Conservation (phyloP, 1,140 invertebrate genomes). For the Zaprionus kolodkinae region DNA sequence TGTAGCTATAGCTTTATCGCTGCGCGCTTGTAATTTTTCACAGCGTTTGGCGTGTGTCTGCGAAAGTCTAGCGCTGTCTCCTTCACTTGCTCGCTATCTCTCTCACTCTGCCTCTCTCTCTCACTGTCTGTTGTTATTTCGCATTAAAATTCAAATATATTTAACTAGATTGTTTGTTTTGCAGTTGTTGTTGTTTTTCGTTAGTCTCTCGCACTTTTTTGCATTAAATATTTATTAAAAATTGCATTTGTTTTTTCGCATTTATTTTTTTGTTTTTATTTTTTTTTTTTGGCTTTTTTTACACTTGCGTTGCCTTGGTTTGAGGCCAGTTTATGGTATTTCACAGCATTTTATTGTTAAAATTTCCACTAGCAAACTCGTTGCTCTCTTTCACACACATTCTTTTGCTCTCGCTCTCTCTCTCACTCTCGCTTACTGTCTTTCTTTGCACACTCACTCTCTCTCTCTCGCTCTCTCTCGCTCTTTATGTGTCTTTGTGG, state of each 20-base stretch:
- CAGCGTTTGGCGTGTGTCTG: conserved; percentile 51
- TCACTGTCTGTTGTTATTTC: conserved; percentile 48
- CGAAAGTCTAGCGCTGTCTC: conserved; percentile 71
- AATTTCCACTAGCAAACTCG: conserved; percentile 81
- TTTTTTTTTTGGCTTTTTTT: no score
- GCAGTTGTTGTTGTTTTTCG: conserved; percentile 28
- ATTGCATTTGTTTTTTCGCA: conserved; percentile 23
- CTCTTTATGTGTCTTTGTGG: conserved; percentile 9
- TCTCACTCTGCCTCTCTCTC: conserved; percentile 37
- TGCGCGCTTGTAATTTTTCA: conserved; percentile 20
- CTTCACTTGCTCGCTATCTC: conserved; percentile 7
- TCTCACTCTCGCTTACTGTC: conserved; percentile 36
- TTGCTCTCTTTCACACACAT: conserved; percentile 60
- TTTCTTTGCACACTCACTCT: conserved; percentile 19
- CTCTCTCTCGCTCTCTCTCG: conserved; percentile 12
- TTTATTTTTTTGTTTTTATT: conserved; percentile 27
- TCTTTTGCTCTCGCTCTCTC: conserved; percentile 42
- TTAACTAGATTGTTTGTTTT: conserved; percentile 51
- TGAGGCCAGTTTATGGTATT: conserved; percentile 56
- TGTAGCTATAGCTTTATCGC: conserved; percentile 33
- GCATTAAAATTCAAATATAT: conserved; percentile 49
- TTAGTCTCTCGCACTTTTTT: conserved; percentile 42
- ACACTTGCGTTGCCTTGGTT: conserved; percentile 40
- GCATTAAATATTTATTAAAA: conserved; percentile 37
- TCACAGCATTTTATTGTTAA: conserved; percentile 79